Evolutionary conservation across 2,797 vertebrate species (phyloP).

Genomic region (Knipowitschia caucasica): DNA sequence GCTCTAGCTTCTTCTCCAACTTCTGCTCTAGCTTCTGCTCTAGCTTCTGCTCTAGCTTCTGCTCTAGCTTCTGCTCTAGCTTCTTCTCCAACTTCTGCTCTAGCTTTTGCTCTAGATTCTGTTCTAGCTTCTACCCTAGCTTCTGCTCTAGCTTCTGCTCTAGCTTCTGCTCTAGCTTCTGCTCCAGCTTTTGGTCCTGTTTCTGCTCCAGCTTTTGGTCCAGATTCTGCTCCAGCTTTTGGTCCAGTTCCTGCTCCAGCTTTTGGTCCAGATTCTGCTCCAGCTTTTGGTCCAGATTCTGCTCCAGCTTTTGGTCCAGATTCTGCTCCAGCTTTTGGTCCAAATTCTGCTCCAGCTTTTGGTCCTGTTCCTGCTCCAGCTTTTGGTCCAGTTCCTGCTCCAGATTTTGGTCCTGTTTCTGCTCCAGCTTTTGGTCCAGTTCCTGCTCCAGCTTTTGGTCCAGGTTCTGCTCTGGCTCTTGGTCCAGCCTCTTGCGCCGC

Average conservation of each 20-base stretch:
- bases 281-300: not conserved
- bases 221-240: not conserved
- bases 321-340: not conserved
- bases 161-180: not conserved
- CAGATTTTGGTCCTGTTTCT: too few species aligned
- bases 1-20: not conserved
- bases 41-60: not conserved
- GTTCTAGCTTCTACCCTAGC: not conserved
- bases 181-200: not conserved
- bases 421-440: not conserved
- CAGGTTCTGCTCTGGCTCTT: not conserved
- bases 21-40: not conserved
- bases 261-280: too few species aligned
- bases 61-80: not conserved
- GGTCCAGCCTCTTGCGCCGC: not conserved
- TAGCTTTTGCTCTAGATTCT: not conserved
- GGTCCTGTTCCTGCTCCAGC: slow-evolving; percentile 1
- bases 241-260: not conserved
- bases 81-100: not conserved
- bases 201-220: too few species aligned
- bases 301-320: too few species aligned
- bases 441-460: too few species aligned
- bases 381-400: not conserved
- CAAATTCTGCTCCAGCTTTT: not conserved
- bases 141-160: not conserved